Base-by-base conservation (phyloP, 2,797 vertebrate genomes). In the Tenualosa thibaudeaui region DNA sequence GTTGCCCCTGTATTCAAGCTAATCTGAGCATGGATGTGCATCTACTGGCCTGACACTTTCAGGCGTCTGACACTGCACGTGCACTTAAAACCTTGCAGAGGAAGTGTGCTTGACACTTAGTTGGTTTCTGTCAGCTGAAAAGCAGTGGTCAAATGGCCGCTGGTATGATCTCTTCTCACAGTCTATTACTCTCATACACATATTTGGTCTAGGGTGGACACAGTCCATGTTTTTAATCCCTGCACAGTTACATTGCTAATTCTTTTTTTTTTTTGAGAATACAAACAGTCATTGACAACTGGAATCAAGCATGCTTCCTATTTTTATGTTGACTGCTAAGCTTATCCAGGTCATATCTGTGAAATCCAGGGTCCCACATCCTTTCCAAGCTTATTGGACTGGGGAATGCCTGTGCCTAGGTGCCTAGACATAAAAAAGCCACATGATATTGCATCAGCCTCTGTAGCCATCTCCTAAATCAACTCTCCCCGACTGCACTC, bases 401-500 rank as follows among this genome's bases (percentile, higher is more conserved):
- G 37, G 68, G 68, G 68, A 75, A 75, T 4, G 37, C 68, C 31
- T 17, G 68, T 9, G 31, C 68, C 15, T 6, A 43, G 68, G 68
- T 40, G 31, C 31, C 31, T 31, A 75, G 68, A 43, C 68, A 19
- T 75, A 43, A 75, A 40, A 31, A 40, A 75, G 31, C 31, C 84
- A 78, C 86, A 86, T 88, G 87, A 88, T 31, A 83, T 88, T 88
- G 86, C 88, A 91, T 85, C 86, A 83, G 88, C 86, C 89, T 87
- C 90, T 85, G 83, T 87, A 90, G 89, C 90, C 90, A 88, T 93
- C 91, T 92, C 90, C 83, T 94, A 93, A 94, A 93, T 95, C 94
- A 92, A 58, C 89, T 88, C 84, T 88, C 87, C 92, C 92, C 93
- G 91, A 91, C 92, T 89, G 93, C 94, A 95, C 94, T 95, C 93